A percentile compares a stretch with the other conserved stretches of the same genome.
phyloP scores from a whole-genome alignment of 2,797 vertebrate genomes.

The Gallirallus australis region DNA sequence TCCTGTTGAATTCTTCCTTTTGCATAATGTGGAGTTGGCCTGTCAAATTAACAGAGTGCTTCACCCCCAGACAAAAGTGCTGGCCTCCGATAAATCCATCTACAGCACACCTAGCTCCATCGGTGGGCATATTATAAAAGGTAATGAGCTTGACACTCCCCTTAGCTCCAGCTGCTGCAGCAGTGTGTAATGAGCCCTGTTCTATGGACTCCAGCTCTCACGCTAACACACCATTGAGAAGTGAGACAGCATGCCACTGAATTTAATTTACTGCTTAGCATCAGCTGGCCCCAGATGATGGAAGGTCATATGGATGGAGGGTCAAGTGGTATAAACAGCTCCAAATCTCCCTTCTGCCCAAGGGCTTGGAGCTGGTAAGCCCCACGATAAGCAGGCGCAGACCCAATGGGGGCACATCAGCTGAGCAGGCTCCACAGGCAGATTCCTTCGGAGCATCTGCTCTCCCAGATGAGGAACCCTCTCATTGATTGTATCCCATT shows the following conservation, averaged over 20 bases:
- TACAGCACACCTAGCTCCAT: conserved; percentile 64
- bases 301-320: conserved; percentile 60
- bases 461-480: background rate
- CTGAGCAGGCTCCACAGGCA: conserved; percentile 7
- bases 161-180: conserved; percentile 64
- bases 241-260: conserved; percentile 57
- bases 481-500: background rate
- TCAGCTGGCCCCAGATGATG: conserved; percentile 62
- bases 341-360: conserved; percentile 53
- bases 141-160: conserved; percentile 47
- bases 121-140: conserved; percentile 42
- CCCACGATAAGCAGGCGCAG: background rate
- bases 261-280: conserved; percentile 70
- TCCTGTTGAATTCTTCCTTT: conserved; percentile 45
- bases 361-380: background rate
- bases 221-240: conserved; percentile 41
- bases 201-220: background rate
- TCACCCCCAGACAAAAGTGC: conserved; percentile 35
- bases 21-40: conserved; percentile 8
- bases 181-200: conserved; percentile 48
- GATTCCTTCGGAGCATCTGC: conserved; percentile 50
- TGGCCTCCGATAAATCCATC: conserved; percentile 41
- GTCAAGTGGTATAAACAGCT: conserved; percentile 60
- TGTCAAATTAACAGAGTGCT: conserved; percentile 12
- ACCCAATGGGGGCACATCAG: background rate